phyloP scores from a whole-genome alignment of 2,113 vertebrate genomes.

The Eulemur macaco region DNA sequence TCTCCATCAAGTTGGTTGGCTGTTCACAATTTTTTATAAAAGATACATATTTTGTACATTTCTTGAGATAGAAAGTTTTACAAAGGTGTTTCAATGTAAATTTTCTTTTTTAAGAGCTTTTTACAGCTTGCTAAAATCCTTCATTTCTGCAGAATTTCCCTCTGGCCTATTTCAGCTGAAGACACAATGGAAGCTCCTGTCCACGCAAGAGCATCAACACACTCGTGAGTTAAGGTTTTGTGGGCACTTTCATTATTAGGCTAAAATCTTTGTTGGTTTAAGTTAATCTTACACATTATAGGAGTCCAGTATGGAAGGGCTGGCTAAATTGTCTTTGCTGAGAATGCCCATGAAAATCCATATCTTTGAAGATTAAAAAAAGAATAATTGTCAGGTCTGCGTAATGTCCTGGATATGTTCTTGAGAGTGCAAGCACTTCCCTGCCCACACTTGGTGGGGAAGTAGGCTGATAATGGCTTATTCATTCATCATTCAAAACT shows the following conservation, averaged over 20 bases:
- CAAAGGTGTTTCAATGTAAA: background rate
- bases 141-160: background rate
- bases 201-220: background rate
- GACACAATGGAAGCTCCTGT: background rate
- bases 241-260: background rate
- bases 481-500: background rate
- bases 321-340: background rate
- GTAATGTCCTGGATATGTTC: background rate
- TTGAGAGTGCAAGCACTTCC: background rate
- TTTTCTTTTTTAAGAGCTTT: background rate
- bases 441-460: background rate
- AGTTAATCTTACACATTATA: background rate
- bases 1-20: constrained; percentile 39
- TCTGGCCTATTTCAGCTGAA: background rate
- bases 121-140: background rate
- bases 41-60: background rate
- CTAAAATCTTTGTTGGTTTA: background rate
- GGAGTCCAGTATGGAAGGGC: background rate
- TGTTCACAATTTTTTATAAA: background rate
- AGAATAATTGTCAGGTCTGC: background rate
- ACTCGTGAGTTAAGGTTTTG: background rate
- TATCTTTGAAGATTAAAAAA: constrained; percentile 2
- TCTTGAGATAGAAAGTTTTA: background rate
- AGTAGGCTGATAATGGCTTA: background rate
- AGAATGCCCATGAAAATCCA: background rate